Evolutionary conservation across 2,113 vertebrate genomes (phyloP), one percentile per base, ranked within the genome.

Genomic region (Cathartes aura): DNA sequence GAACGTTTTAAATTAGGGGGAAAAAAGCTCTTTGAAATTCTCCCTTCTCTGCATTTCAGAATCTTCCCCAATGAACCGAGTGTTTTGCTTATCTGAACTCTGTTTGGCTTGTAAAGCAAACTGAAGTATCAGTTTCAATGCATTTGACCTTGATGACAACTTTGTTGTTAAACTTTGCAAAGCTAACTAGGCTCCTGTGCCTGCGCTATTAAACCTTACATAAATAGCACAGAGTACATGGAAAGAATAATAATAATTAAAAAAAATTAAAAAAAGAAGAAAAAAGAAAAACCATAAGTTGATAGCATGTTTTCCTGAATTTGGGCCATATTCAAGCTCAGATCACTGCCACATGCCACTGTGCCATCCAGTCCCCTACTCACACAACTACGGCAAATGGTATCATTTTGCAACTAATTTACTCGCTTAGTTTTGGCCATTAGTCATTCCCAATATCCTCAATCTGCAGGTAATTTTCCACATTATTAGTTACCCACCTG

Each of bases 381-480:
- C 98, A 86, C 90, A 97, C 93, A 95, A 98, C 98, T 98, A 87
- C 96, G 93, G 98, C 98, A 98, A 98, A 98, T 98, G 98, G 98
- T 98, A 98, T 98, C 97, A 98, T 99, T 99, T 98, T 98, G 98
- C 98, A 98, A 98, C 98, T 99, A 98, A 99, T 99, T 98, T 98
- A 98, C 98, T 98, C 45, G 22, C 98, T 98, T 98, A 98, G 98
- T 98, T 98, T 99, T 98, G 98, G 98, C 98, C 98, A 99, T 99
- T 98, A 99, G 98, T 98, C 98, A 98, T 99, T 98, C 98, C 98
- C 98, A 98, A 98, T 98, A 98, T 98, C 97, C 98, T 98, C 98
- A 99, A 98, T 98, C 98, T 99, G 98, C 98, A 98, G 98, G 98
- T 98, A 98, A 99, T 99, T 99, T 99, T 99, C 98, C 98, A 98